A percentile compares a stretch with the other conserved stretches of the same genome.
phyloP scores from a whole-genome alignment of 2,113 vertebrate species.

The Progne subis region DNA sequence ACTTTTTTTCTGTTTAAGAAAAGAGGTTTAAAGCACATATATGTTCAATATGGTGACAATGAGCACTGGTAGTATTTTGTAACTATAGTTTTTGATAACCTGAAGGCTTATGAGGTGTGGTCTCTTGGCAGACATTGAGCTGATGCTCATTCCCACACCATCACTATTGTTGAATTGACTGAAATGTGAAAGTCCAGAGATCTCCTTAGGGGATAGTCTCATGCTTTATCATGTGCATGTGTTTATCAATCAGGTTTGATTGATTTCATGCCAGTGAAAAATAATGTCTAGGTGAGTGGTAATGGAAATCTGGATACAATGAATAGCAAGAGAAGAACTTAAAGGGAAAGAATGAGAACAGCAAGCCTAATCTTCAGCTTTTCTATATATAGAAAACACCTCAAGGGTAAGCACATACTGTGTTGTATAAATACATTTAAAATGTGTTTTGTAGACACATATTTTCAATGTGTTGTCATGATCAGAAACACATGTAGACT shows the following conservation, averaged over 20 bases:
- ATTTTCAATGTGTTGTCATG: constrained; percentile 63
- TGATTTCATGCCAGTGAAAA: constrained; percentile 23
- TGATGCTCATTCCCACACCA: neutral
- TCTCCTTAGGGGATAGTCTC: neutral
- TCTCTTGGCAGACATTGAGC: neutral
- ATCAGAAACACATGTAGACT: constrained; percentile 73
- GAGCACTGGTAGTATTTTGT: neutral
- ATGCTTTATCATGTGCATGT: neutral
- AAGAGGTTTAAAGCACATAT: neutral
- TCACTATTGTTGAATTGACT: neutral
- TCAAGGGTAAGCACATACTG: constrained; percentile 42
- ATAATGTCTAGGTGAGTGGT: neutral
- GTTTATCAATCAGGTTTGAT: neutral
- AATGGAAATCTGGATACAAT: constrained; percentile 17
- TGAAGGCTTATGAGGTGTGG: neutral
- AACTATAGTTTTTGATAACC: neutral
- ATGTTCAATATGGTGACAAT: neutral
- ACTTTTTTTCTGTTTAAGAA: neutral
- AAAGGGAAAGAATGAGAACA: constrained; percentile 6
- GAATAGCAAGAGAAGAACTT: neutral
- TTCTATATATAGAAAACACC: constrained; percentile 65
- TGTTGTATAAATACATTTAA: constrained; percentile 61
- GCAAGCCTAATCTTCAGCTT: constrained; percentile 47
- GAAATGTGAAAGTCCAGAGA: neutral
- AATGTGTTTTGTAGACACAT: constrained; percentile 70